These are phyloP conservation scores for Battus philenor DNA, from an alignment of 1,140 invertebrate genomes.

Conservation along the genomic window DNA sequence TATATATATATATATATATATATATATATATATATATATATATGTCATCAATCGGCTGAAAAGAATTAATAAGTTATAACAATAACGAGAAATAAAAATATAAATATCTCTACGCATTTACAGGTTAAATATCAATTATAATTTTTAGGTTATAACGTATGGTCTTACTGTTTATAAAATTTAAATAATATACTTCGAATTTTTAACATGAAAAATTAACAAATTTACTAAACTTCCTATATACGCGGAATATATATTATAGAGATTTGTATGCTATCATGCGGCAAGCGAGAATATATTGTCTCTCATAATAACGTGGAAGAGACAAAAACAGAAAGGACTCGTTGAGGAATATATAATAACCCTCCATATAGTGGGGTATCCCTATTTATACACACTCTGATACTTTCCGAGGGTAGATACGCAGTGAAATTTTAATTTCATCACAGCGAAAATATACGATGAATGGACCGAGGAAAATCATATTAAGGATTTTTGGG, in stretches of 20 bases:
- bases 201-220: neutral
- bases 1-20: no score
- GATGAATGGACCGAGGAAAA: constrained; percentile 4
- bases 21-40: no score
- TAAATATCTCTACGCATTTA: no score
- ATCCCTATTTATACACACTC: constrained; percentile 2
- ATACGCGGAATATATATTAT: no score
- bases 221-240: no score
- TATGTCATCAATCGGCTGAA: no score
- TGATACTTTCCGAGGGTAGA: neutral
- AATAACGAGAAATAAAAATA: no score
- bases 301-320: constrained; percentile 40
- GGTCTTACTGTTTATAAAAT: neutral
- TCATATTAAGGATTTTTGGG: constrained; percentile 9
- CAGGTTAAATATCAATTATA: no score
- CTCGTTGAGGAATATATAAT: constrained; percentile 14
- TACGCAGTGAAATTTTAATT: constrained; percentile 17
- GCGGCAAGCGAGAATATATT: constrained; percentile 32
- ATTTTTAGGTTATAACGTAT: neutral
- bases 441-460: constrained; percentile 15
- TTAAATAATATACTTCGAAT: neutral
- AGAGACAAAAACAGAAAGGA: constrained; percentile 40
- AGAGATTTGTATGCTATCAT: no score
- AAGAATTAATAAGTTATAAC: no score
- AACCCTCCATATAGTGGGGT: neutral